A percentile compares a stretch with the other conserved stretches of the same genome.
Conservation (phyloP, 2,797 vertebrate species). For the Xenops minutus region DNA sequence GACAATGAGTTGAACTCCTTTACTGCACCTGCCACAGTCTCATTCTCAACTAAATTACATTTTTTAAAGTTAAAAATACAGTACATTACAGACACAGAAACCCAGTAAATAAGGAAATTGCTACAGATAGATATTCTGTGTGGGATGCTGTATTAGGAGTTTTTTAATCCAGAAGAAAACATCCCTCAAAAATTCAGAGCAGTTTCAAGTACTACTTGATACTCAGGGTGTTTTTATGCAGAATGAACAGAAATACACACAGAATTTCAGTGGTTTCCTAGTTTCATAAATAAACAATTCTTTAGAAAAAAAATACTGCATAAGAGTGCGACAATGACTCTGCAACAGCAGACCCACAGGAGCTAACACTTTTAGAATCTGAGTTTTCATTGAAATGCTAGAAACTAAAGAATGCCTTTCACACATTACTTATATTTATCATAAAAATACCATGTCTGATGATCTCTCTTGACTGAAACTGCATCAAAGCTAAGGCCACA, state of each 20-base stretch:
- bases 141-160: fast-evolving
- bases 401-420: neutral
- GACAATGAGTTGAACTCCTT: neutral
- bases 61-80: neutral
- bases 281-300: neutral
- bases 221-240: fast-evolving
- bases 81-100: neutral
- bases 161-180: neutral
- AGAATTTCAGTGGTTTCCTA: neutral
- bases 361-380: neutral
- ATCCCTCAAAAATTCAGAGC: neutral
- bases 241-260: neutral
- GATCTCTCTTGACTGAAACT: neutral
- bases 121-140: neutral
- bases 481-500: neutral
- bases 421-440: neutral
- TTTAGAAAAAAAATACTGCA: neutral
- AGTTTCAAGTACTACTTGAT: neutral
- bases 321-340: neutral
- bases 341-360: neutral
- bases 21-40: neutral
- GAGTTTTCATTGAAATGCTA: neutral
- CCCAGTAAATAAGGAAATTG: neutral
- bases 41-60: neutral
- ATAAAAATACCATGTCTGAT: neutral